phyloP scores from a whole-genome alignment of 92 coral and sea anemone species.

The Zoanthus gigantus region DNA sequence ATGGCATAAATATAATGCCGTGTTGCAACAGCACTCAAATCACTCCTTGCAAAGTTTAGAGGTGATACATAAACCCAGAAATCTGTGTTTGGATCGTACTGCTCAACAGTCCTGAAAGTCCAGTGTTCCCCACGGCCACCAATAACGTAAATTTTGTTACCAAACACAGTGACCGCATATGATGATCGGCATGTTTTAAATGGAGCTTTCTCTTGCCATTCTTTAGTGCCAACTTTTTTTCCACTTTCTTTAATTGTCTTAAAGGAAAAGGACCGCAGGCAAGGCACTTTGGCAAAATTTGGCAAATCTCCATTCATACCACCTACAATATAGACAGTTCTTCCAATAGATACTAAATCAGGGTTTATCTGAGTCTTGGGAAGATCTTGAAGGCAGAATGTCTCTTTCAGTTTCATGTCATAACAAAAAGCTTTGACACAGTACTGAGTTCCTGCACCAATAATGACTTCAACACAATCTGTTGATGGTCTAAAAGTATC shows the following conservation, averaged over 20 bases:
- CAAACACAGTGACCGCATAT: constrained; percentile 64
- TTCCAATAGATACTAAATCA: constrained; percentile 64
- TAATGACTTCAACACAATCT: constrained; percentile 47
- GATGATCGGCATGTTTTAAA: constrained; percentile 65
- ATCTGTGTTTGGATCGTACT: constrained; percentile 68
- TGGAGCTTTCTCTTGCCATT: constrained; percentile 72
- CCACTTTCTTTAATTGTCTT: constrained; percentile 55
- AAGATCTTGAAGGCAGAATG: constrained; percentile 58
- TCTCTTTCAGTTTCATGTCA: constrained; percentile 73
- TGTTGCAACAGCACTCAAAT: constrained; percentile 72
- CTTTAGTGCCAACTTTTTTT: constrained; percentile 32
- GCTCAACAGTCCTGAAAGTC: constrained; percentile 77
- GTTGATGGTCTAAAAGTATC: constrained; percentile 34
- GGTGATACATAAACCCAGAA: constrained; percentile 71
- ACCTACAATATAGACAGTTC: constrained; percentile 76
- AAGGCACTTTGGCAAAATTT: constrained; percentile 60
- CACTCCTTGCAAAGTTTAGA: constrained; percentile 67
- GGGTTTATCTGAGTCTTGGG: constrained; percentile 69
- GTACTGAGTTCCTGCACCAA: constrained; percentile 57
- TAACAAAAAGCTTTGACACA: constrained; percentile 78
- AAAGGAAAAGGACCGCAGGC: constrained; percentile 63
- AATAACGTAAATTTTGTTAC: constrained; percentile 70
- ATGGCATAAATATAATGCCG: constrained; percentile 62
- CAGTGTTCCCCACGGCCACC: constrained; percentile 76
- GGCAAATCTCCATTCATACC: constrained; percentile 67